phyloP scores from a whole-genome alignment of 2,888 invertebrate genomes.

The Polymixis flavicincta region DNA sequence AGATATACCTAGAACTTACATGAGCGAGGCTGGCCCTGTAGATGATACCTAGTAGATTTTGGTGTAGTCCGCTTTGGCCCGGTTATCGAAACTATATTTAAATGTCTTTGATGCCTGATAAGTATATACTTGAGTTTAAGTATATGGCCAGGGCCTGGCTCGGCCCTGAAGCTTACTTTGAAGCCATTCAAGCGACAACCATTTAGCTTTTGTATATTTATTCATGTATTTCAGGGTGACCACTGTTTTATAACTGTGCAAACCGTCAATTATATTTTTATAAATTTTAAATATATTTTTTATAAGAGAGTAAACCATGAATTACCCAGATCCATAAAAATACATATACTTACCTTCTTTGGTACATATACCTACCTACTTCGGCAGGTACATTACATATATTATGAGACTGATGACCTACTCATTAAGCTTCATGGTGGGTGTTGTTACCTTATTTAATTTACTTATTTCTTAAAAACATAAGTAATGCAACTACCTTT shows the following conservation, averaged over 20 bases:
- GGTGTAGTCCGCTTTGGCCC: not conserved
- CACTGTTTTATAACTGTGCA: not conserved
- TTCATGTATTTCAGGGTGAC: constrained; percentile 30
- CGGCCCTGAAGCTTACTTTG: constrained; percentile 12
- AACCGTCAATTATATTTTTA: not conserved
- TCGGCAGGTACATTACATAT: not conserved
- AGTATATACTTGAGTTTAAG: not conserved
- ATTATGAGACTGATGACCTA: too few relatives aligned
- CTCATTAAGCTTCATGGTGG: not conserved
- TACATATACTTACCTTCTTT: not conserved
- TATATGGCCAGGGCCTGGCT: not conserved
- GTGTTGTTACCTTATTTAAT: too few relatives aligned
- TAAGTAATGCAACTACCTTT: not conserved
- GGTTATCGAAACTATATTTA: not conserved
- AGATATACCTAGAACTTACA: not conserved
- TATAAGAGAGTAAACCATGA: not conserved
- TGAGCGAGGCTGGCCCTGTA: not conserved
- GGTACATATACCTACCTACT: too few relatives aligned
- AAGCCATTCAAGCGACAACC: constrained; percentile 10
- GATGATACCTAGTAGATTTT: not conserved
- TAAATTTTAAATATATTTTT: too few relatives aligned
- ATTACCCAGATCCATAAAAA: not conserved
- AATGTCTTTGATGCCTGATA: not conserved
- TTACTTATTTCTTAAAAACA: not conserved
- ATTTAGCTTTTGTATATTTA: constrained; percentile 10